Base-by-base conservation (phyloP, 1,140 invertebrate genomes). In the Hylyphantes graminicola region DNA sequence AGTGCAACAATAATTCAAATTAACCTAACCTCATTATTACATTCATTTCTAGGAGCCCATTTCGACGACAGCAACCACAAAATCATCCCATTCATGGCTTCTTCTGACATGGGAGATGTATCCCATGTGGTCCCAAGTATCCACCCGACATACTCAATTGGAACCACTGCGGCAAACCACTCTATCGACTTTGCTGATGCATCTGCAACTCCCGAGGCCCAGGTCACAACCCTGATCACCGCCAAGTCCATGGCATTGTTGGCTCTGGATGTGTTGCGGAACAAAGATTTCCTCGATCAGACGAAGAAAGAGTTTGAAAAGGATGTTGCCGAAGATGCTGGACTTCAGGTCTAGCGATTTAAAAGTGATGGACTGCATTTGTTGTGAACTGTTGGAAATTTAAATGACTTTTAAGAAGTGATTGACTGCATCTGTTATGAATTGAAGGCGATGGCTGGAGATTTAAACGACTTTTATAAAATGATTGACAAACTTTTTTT, bases 51-150 rank as follows among this genome's bases (percentile, higher is more conserved):
- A 86, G 85, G 85, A 15, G 78, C 70, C 12, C 12, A 77, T 12
- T 86, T 86, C 59, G 54, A 76, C 65, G 85, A 86, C 68, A 74
- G 74, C 50, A 74, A 86, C 51, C 35, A 54, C n/a, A 74, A 67
- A 77, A 50, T 64, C 10, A 82, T 78, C 12, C 73, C 72, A 17
- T 87, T 87, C 61, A 86, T 84, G 76, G 88, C 88, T 9, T 89
- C 88, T 8, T 88, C 88, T 13, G 88, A 88, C 63, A 88, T 88
- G 89, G 90, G 90, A 2, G 89, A 90, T 85, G 89, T 90, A 9
- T 89, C 89, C 9, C 88, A 89, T 48, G 87, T 87, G 51, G 87
- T 90, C 0, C 90, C 90, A 2, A 86, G 86, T 76, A 89, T 90
- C 9, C 89, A 90, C 78, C 89, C 90, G 0, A 85, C 85, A 12